Evolutionary conservation across 2,888 invertebrate genomes (phyloP).

Genomic region (Ferdinandea cuprea): DNA sequence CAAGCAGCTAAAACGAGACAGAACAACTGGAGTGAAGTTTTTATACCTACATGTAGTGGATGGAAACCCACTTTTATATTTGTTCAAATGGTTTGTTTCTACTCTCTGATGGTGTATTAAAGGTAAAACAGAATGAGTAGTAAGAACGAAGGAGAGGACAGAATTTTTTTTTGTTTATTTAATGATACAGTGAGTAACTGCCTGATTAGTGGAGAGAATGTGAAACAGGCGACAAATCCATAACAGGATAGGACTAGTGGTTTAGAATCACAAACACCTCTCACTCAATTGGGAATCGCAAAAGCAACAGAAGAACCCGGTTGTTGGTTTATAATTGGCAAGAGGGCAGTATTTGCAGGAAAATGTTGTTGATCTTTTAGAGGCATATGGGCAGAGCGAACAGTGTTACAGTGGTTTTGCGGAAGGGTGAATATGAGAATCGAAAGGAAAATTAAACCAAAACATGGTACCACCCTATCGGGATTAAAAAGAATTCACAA

Average conservation of each 20-base stretch:
- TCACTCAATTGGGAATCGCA: not conserved
- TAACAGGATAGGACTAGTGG: not conserved
- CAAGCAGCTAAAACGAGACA: constrained; percentile 29
- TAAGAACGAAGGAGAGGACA: constrained; percentile 36
- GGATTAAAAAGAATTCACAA: no score
- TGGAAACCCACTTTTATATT: constrained; percentile 62
- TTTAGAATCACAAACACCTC: not conserved
- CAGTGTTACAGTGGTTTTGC: no score
- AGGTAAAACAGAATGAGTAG: constrained; percentile 44
- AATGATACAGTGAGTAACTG: constrained; percentile 55
- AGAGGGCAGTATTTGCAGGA: no score
- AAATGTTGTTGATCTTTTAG: no score
- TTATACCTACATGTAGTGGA: constrained; percentile 41
- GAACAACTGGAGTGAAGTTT: constrained; percentile 46
- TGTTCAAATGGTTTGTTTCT: constrained; percentile 58
- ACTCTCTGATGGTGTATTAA: constrained; percentile 18
- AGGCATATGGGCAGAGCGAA: no score
- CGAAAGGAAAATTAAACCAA: no score
- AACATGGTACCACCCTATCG: no score
- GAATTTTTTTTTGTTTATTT: constrained; percentile 25
- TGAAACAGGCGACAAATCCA: not conserved
- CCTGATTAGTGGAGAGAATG: not conserved
- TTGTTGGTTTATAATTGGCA: not conserved
- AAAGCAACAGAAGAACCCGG: not conserved
- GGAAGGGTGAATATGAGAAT: no score